phyloP scores from a whole-genome alignment of 1,140 invertebrate species.

The Drosophila pandora region DNA sequence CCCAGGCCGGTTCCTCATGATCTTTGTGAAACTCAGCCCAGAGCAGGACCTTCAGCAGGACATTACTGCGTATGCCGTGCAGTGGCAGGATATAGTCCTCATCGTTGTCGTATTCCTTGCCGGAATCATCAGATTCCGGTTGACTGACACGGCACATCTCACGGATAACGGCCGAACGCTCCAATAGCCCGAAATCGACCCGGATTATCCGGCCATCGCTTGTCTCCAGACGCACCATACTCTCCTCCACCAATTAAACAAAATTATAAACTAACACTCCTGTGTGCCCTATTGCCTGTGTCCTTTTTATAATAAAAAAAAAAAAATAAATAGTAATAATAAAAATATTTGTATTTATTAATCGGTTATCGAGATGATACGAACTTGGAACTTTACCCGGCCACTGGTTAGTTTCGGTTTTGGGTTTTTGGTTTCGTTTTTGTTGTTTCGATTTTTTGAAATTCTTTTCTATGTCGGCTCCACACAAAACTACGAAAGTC shows the following conservation, averaged over 20 bases:
- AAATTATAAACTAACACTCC: neutral
- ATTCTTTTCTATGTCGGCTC: neutral
- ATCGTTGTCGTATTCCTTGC: neutral
- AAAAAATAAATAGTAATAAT: no score
- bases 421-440: no score
- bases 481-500: no score
- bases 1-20: constrained; percentile 31
- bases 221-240: neutral
- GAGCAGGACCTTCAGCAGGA: constrained; percentile 30
- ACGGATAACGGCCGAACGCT: neutral
- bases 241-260: neutral
- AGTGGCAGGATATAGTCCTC: constrained; percentile 1
- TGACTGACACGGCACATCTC: constrained; percentile 1
- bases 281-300: no score
- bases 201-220: neutral
- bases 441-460: no score
- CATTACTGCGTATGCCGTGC: constrained; percentile 12
- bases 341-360: no score
- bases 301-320: no score
- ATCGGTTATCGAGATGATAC: no score
- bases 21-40: constrained; percentile 33
- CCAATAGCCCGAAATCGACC: neutral
- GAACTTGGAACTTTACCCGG: no score
- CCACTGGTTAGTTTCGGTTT: no score
- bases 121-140: neutral